These are phyloP conservation scores for Tribolium freemani DNA, from an alignment of 2,888 invertebrate species.

Conservation along the genomic window DNA sequence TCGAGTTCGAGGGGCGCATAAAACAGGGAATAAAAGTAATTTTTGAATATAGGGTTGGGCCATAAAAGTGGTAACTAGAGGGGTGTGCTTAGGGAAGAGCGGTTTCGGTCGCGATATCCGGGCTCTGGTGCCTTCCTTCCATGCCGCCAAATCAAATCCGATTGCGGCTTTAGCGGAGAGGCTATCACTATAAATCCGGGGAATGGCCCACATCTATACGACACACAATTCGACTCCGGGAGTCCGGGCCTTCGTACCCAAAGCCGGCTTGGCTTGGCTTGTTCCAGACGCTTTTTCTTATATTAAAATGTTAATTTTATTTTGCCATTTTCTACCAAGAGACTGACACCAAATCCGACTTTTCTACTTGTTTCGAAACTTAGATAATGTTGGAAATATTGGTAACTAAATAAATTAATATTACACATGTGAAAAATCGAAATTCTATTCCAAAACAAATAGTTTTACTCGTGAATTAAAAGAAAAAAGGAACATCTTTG, in stretches of 20 bases:
- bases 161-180: constrained; percentile 65
- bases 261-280: constrained; percentile 53
- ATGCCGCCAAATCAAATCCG: constrained; percentile 60
- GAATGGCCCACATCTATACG: constrained; percentile 63
- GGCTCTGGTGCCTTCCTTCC: constrained; percentile 38
- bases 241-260: constrained; percentile 60
- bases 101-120: constrained; percentile 48
- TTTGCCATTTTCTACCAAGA: background rate
- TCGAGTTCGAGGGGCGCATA: constrained; percentile 47
- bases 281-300: constrained; percentile 24
- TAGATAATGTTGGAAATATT: no score
- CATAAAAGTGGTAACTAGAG: constrained; percentile 59
- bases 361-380: no score
- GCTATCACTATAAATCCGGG: constrained; percentile 66
- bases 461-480: no score
- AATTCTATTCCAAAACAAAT: no score
- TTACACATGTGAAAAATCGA: no score
- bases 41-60: constrained; percentile 57
- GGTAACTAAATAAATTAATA: no score
- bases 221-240: constrained; percentile 63
- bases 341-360: background rate
- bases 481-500: no score
- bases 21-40: constrained; percentile 54
- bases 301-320: constrained; percentile 34
- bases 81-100: constrained; percentile 35